Base-by-base conservation (phyloP, 37 sponge, comb jelly and placozoan species). In the Petrosia ficiformis region DNA sequence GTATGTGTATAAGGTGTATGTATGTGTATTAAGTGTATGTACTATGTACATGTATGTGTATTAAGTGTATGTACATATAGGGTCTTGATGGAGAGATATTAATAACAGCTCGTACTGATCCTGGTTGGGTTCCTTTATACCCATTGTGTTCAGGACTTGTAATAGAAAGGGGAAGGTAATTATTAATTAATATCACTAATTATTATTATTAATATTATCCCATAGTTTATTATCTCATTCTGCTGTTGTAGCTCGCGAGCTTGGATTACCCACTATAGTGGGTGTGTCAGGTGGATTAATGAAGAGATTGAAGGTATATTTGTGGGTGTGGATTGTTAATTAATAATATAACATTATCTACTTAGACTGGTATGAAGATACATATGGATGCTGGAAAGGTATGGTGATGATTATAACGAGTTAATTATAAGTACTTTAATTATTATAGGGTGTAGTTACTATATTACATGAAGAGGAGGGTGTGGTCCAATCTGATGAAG, bases 71-170 rank as follows among this genome's bases (percentile, higher is more conserved):
- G 58, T 30, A 34, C 34, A 1, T 56, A 3, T 76, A 87, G 87
- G 83, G 83, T 42, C 63, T 93, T 48, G 42, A 85, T 60, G 86
- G 86, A 11, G 94, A 93, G 86, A 93, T 93, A 44, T 71, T 93
- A 11, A 82, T 93, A 42, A 93, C 94, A 25, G 94, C 94, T 29
- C 70, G 89, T 10, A 93, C 94, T 28, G 94, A 93, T 48, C 94
- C 94, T 0, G 94, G 94, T 39, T 93, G 94, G 94, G 94, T 93
- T 2, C 94, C 94, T 0, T 90, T 93, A 39, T 93, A 89, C 57
- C 94, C 94, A 26, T 59, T 93, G 56, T 93, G 94, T 75, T 84
- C 89, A 29, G 94, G 94, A 8, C 84, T 93, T 42, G 75, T 85
- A 64, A 89, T 88, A 36, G 94, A 93, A 75, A 81, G 94, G 56